These are phyloP conservation scores for Triplophysa tibetana DNA, from an alignment of 2,113 vertebrate species.

Conservation along the genomic window DNA sequence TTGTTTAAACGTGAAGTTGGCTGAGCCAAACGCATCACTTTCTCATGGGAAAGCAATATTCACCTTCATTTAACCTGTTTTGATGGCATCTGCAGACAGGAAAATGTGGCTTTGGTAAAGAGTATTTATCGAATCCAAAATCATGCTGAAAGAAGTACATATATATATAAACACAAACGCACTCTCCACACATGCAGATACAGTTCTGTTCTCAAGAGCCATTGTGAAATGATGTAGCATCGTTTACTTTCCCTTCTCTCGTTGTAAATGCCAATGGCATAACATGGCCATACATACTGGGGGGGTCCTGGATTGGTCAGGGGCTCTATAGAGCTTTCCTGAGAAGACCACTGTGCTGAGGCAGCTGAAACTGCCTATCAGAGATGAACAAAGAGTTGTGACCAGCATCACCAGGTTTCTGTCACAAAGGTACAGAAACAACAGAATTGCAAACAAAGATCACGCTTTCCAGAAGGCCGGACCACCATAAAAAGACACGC, in stretches of 20 bases:
- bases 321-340: slow-evolving; percentile 68
- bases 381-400: slow-evolving; percentile 43
- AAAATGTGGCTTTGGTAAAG: slow-evolving; percentile 16
- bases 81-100: slow-evolving; percentile 7
- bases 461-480: slow-evolving; percentile 78
- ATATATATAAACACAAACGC: neutral
- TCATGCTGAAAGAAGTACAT: neutral
- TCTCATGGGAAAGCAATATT: slow-evolving; percentile 21
- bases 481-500: slow-evolving; percentile 69
- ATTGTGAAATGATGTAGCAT: slow-evolving; percentile 27
- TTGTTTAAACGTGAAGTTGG: too few relatives aligned
- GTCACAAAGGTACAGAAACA: slow-evolving; percentile 57
- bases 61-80: neutral
- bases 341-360: slow-evolving; percentile 75
- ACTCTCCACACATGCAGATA: neutral
- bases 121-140: neutral
- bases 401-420: slow-evolving; percentile 3
- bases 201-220: neutral
- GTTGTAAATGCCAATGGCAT: neutral
- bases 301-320: slow-evolving; percentile 24
- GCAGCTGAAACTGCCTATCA: slow-evolving; percentile 50
- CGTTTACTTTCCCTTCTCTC: slow-evolving; percentile 20
- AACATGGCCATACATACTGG: slow-evolving; percentile 11
- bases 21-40: neutral
- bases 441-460: slow-evolving; percentile 65